Evolutionary conservation across 2,888 invertebrate genomes (phyloP), one percentile per base, ranked within the genome.

Genomic region (Megastigmus dorsalis): DNA sequence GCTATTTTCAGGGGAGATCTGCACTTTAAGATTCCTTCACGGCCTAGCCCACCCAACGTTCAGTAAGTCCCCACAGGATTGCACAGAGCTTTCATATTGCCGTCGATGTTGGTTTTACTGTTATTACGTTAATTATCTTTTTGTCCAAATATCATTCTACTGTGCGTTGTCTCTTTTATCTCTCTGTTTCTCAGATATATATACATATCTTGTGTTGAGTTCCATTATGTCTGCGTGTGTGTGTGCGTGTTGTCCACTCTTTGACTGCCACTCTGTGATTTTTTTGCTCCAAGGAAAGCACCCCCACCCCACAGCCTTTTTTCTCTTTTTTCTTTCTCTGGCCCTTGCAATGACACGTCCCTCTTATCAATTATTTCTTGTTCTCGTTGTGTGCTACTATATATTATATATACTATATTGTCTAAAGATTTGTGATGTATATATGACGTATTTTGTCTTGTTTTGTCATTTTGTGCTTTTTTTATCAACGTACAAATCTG

Each of bases 1-100:
- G 84, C 80, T 86, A 83, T 85, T 90, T 91, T 87, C 90, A 91
- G 90, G 90, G 91, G 90, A 83, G 90, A 90, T 85, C 86, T 87
- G 84, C 85, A 84, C 84, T 86, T 86, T 84, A 86, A 86, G 81
- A 86, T 84, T 78, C 81, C 85, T 83, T 81, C 86, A 80, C 84
- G 84, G 85, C 84, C 85, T 86, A 86, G 83, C 81, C 83, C 86
- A 81, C 84, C 80, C 84, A 83, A 82, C 80, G 77, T 84, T 85
- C 85, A 87, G 87, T 87, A 87, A 87, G 87, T 86, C 81, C 79
- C 79, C 80, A 55, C 15, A 67, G 28, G 63, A 60, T 62, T 74
- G 63, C 75, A 74, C 67, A 77, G 75, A 74, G 74, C 78, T 77
- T 78, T 74, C 75, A 65, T 79, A 33, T 60, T 62, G 72, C 69